phyloP scores from a whole-genome alignment of 2,888 invertebrate genomes.

The Philaethria dido region DNA sequence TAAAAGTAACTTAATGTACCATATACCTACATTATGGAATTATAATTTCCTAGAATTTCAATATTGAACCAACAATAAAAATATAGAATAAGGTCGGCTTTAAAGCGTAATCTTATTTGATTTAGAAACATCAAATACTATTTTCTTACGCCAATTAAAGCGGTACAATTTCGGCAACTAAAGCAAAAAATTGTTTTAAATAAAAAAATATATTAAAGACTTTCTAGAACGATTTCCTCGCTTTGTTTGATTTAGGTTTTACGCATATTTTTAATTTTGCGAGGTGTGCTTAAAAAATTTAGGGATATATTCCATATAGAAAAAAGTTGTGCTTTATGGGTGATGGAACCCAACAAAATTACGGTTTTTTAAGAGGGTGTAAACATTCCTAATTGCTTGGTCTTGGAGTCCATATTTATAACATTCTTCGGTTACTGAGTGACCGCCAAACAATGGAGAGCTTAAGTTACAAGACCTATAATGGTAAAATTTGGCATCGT shows the following conservation, averaged over 20 bases:
- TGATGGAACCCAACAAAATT: no score
- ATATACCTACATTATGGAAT: neutral
- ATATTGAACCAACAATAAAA: neutral
- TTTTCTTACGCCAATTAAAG: slow-evolving; percentile 7
- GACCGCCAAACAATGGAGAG: no score
- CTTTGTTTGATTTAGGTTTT: neutral
- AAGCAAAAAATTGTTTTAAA: neutral
- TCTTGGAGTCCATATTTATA: no score
- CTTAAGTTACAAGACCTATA: no score
- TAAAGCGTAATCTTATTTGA: slow-evolving; percentile 11
- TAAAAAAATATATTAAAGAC: neutral
- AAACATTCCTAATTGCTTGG: no score
- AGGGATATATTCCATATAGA: no score
- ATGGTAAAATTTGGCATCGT: no score
- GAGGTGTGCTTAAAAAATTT: no score
- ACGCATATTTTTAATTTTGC: neutral
- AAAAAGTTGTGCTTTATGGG: no score
- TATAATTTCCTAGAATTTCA: neutral
- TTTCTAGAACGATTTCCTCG: neutral
- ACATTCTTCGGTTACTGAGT: no score
- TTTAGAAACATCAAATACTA: slow-evolving; percentile 8
- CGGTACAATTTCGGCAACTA: neutral
- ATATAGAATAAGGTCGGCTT: neutral
- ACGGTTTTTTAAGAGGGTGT: no score
- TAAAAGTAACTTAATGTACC: no score